Evolutionary conservation across 2,797 vertebrate genomes (phyloP), one percentile per base, ranked within the genome.

Genomic region (Hephaestus fuliginosus): DNA sequence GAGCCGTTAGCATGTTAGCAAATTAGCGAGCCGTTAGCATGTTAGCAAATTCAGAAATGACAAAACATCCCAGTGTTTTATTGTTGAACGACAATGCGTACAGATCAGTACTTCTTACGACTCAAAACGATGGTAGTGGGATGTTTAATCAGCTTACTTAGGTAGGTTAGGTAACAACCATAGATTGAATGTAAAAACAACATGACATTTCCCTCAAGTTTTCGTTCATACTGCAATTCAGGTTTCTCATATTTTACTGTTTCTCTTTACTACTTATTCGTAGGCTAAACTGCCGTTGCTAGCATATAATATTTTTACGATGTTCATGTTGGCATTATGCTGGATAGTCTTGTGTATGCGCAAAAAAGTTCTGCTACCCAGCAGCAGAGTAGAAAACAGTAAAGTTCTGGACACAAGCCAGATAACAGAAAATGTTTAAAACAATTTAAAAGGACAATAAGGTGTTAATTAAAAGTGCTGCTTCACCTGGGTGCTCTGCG

Each of bases 401-500:
- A 13, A 22, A 44, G 20, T 7, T 43, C 20, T 18, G 67, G 39
- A 46, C 60, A 57, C 10, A 14, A 6, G 41, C 2, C 30, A 18
- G 12, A 7, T 62, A 20, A 33, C 17, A 46, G 20, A 39, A 20
- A 28, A 14, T 12, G 5, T 28, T 39, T 49, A 7, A 14, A 43
- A 30, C n/a, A 10, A 43, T 18, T 20, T 56, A 3, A 3, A 5
- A 36, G 0, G 18, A 5, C 3, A 8, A 3, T 12, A 28, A 3
- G 1, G 9, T 20, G 41, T 43, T 53, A 13, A 79, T 79, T 62
- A 68, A 51, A 2, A 0, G 22, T 2, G 18, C 20, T 0, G 46
- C 30, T 5, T 11, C 84, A 82, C 78, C 75, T 83, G 85, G 8
- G 20, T 0, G 8, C 7, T 0, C 1, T 2, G 33, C 25, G 39